Evolutionary conservation across 37 sponge, comb jelly and placozoan genomes (phyloP).

Genomic region (Halisarca cf. caerulea): DNA sequence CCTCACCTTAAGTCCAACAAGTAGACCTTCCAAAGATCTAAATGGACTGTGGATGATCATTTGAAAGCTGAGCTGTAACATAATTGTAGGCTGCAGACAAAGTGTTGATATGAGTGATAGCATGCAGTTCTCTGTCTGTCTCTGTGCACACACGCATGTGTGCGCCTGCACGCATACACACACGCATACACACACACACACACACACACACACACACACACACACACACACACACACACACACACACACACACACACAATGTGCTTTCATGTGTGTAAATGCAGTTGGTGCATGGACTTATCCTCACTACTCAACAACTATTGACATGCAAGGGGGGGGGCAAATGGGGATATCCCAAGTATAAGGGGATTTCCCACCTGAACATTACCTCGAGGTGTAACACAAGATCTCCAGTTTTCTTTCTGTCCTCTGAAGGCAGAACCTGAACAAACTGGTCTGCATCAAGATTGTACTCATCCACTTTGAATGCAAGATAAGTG

Average conservation of each 20-base stretch:
- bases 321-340: no score
- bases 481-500: constrained; percentile 86
- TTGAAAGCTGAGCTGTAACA: constrained; percentile 79
- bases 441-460: constrained; percentile 80
- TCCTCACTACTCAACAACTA: no score
- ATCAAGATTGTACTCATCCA: constrained; percentile 89
- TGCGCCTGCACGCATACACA: background rate
- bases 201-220: constrained; percentile 9
- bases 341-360: no score
- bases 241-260: no score
- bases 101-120: no score
- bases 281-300: no score
- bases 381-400: constrained; percentile 64
- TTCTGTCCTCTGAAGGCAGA: constrained; percentile 46
- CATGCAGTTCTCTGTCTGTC: no score
- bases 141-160: background rate
- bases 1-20: constrained; percentile 89
- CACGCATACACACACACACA: background rate
- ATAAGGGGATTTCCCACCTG: background rate
- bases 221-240: constrained; percentile 2
- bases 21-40: constrained; percentile 83
- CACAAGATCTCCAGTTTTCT: constrained; percentile 38
- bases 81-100: constrained; percentile 59
- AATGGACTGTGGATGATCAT: constrained; percentile 86
- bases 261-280: background rate